phyloP scores from a whole-genome alignment of 2,888 invertebrate species.

The Coecobrya sp. region DNA sequence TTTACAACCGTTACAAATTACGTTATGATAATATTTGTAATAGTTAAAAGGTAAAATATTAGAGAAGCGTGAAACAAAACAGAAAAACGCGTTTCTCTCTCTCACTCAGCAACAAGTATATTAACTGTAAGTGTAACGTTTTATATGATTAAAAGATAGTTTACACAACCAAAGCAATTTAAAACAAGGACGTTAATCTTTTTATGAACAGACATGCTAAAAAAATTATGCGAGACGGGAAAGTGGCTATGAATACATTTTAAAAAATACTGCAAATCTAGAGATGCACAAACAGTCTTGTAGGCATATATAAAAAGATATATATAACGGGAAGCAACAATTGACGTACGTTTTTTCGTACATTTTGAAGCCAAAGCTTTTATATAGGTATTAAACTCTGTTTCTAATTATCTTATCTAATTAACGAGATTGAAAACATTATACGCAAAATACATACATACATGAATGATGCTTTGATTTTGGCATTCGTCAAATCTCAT shows the following conservation, averaged over 20 bases:
- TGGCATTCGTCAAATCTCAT: neutral
- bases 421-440: neutral
- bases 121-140: slow-evolving; percentile 27
- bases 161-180: slow-evolving; percentile 36
- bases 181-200: slow-evolving; percentile 25
- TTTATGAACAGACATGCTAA: slow-evolving; percentile 38
- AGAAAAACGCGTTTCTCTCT: slow-evolving; percentile 7
- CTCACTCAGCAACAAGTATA: slow-evolving; percentile 40
- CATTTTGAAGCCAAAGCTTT: slow-evolving; percentile 78
- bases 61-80: neutral
- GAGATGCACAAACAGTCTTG: neutral
- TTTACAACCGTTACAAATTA: slow-evolving; percentile 35
- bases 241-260: neutral
- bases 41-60: slow-evolving; percentile 2
- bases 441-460: no score
- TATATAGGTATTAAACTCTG: slow-evolving; percentile 33
- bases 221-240: neutral
- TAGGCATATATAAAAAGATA: neutral
- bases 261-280: neutral
- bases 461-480: neutral
- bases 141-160: slow-evolving; percentile 30
- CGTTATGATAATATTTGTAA: slow-evolving; percentile 25
- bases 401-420: neutral
- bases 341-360: slow-evolving; percentile 41
- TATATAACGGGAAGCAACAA: slow-evolving; percentile 8